Percentiles rank a stretch among this genome's conserved stretches.
Evolutionary conservation across 2,797 vertebrate species (phyloP).

Genomic region (Bucorvus abyssinicus): DNA sequence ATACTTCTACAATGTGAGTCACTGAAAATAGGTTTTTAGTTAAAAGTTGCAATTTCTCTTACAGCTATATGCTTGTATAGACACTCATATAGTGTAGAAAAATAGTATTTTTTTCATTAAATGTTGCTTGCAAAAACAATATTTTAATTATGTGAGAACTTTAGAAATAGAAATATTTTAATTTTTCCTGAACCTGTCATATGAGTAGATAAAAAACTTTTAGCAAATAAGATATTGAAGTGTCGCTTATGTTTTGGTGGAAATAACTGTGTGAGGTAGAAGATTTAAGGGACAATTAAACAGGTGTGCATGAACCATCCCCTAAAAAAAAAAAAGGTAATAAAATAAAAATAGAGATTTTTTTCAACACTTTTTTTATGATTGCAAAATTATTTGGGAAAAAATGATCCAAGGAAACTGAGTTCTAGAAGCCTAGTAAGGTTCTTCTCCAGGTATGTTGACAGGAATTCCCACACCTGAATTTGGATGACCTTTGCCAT

Average conservation of each 20-base stretch:
- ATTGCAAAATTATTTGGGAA: neutral
- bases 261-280: neutral
- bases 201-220: neutral
- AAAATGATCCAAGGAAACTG: neutral
- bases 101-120: neutral
- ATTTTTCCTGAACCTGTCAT: neutral
- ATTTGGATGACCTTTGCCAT: neutral
- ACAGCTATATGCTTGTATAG: neutral
- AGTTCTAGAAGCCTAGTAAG: neutral
- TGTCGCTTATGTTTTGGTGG: neutral
- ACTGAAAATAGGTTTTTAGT: neutral
- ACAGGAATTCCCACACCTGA: neutral
- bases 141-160: neutral
- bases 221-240: neutral
- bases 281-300: neutral
- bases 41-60: neutral
- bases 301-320: neutral
- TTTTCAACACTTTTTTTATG: neutral
- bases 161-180: neutral
- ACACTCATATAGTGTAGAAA: neutral
- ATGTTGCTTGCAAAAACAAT: neutral
- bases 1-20: neutral
- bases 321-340: neutral
- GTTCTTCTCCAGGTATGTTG: neutral
- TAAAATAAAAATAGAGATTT: neutral